Evolutionary conservation across 2,797 vertebrate genomes (phyloP).

Genomic region (Lutjanus argentimaculatus): DNA sequence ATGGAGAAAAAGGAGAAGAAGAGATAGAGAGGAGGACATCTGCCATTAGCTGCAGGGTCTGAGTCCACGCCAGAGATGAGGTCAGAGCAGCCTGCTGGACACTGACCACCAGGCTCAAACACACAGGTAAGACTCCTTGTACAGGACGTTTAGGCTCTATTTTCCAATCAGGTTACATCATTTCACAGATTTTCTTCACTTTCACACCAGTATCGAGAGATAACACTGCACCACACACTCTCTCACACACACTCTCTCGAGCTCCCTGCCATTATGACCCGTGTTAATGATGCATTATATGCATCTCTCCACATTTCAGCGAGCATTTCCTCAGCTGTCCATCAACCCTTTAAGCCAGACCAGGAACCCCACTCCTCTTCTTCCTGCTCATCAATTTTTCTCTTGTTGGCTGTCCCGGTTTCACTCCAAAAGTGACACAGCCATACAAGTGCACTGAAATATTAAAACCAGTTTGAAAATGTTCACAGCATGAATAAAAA

Average conservation of each 20-base stretch:
- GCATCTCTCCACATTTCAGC: constrained; percentile 4
- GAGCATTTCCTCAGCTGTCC: constrained; percentile 19
- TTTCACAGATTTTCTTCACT: constrained; percentile 10
- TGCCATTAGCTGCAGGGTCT: constrained; percentile 60
- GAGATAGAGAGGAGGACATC: constrained; percentile 45
- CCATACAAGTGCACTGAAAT: not conserved
- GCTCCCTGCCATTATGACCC: not conserved
- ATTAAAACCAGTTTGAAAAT: not conserved
- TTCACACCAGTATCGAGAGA: constrained; percentile 2
- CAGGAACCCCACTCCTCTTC: not conserved
- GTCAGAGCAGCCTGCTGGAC: constrained; percentile 55
- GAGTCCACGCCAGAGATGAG: constrained; percentile 62
- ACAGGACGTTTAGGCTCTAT: not conserved
- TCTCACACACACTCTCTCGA: not conserved
- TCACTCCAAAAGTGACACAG: not conserved
- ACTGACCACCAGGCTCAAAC: constrained; percentile 24
- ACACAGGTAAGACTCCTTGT: not conserved
- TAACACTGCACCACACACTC: not conserved
- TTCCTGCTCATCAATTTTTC: not conserved
- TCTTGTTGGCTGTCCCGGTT: not conserved
- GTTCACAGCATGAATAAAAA: not conserved
- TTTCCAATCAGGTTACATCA: not conserved
- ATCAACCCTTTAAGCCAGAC: not conserved
- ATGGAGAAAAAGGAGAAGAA: constrained; percentile 9
- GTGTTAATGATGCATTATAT: constrained; percentile 42